A percentile compares a stretch with the other conserved stretches of the same genome.
These are phyloP conservation scores for Poecilus cupreus DNA, from an alignment of 2,888 invertebrate species.

Conservation along the genomic window DNA sequence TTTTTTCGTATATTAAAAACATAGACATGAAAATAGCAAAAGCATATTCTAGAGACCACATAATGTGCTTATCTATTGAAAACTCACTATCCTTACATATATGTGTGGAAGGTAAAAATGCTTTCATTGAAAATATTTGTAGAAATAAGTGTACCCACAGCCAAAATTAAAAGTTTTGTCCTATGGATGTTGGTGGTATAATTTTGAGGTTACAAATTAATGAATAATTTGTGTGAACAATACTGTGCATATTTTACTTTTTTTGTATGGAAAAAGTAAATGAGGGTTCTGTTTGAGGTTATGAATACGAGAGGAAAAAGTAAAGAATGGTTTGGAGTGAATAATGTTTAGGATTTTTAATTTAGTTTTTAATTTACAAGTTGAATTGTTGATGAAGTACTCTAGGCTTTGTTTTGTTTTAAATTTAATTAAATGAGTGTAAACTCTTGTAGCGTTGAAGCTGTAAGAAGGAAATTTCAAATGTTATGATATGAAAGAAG, in stretches of 20 bases:
- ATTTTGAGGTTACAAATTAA: neutral
- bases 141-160: no score
- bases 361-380: slow-evolving; percentile 29
- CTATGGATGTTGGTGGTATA: neutral
- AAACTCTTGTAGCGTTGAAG: neutral
- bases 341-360: slow-evolving; percentile 23
- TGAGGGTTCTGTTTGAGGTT: neutral
- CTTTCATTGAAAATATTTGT: no score
- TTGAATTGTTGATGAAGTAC: neutral
- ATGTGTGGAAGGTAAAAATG: no score
- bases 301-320: neutral
- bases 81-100: no score
- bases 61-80: no score
- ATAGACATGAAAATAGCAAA: no score
- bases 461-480: neutral
- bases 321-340: neutral
- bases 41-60: no score
- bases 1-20: no score
- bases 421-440: neutral
- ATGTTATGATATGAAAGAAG: neutral
- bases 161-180: no score
- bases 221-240: neutral
- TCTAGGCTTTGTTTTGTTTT: neutral
- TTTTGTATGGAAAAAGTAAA: neutral
- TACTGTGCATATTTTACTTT: neutral